Percentiles rank a stretch among this genome's conserved stretches.
These are phyloP conservation scores for Gopherus evgoodei DNA, from an alignment of 2,113 vertebrate species.

Conservation along the genomic window DNA sequence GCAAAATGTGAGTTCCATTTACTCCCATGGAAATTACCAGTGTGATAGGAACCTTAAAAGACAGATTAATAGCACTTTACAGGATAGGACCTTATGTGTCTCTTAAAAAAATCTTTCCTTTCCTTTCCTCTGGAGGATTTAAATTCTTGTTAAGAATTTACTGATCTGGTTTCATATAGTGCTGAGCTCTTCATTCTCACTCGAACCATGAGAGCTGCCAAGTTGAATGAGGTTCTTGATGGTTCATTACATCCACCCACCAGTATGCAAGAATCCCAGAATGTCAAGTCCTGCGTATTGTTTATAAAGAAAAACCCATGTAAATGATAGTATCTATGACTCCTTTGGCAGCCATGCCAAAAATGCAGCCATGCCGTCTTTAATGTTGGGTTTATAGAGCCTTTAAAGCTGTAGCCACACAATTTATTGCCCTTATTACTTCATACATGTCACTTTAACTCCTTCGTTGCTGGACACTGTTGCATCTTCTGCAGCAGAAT, in stretches of 20 bases:
- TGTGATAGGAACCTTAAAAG: neutral
- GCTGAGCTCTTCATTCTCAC: neutral
- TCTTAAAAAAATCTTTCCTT: neutral
- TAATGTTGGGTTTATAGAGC: neutral
- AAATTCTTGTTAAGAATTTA: neutral
- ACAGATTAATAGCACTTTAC: neutral
- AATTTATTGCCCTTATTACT: neutral
- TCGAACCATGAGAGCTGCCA: neutral
- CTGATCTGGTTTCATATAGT: neutral
- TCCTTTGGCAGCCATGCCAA: neutral
- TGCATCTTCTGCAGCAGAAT: neutral
- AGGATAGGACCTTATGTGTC: neutral
- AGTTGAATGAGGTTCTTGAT: neutral
- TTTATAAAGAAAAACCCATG: neutral
- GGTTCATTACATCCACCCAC: neutral
- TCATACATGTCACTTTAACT: neutral
- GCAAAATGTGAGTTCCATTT: neutral
- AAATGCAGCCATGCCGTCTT: neutral
- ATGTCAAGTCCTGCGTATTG: neutral
- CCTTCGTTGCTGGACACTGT: accelerated
- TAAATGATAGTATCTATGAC: neutral
- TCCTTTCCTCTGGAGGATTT: neutral
- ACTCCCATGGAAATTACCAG: neutral
- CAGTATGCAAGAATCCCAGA: neutral
- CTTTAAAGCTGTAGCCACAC: neutral